Percentiles rank a stretch among this genome's conserved stretches.
Evolutionary conservation across 2,888 invertebrate genomes (phyloP).

Genomic region (Lasioglossum zephyrum): DNA sequence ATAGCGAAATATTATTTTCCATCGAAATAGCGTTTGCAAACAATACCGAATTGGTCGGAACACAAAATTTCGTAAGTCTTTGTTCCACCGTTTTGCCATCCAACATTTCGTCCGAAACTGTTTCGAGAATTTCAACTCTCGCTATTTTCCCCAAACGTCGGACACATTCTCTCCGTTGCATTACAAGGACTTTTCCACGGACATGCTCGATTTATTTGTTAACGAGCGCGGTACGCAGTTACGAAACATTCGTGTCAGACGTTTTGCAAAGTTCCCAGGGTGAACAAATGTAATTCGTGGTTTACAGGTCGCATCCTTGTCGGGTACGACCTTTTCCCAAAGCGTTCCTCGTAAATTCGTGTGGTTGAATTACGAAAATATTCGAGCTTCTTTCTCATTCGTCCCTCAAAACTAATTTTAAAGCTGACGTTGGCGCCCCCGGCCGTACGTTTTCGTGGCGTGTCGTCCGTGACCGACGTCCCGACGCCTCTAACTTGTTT

Average conservation of each 20-base stretch:
- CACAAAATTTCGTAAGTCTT: neutral
- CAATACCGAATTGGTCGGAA: neutral
- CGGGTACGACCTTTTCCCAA: neutral
- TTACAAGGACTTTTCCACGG: neutral
- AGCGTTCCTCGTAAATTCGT: neutral
- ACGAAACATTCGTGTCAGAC: neutral
- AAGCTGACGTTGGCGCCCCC: constrained; percentile 19
- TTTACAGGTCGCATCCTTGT: neutral
- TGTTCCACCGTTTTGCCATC: neutral
- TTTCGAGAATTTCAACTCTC: neutral
- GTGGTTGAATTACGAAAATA: constrained; percentile 26
- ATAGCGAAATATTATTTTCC: neutral
- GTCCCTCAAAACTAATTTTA: constrained; percentile 33
- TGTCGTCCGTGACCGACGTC: constrained; percentile 23
- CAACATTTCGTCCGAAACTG: neutral
- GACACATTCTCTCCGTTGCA: neutral
- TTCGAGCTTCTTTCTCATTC: neutral
- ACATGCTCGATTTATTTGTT: neutral
- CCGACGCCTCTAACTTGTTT: neutral
- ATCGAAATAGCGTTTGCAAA: neutral
- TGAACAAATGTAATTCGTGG: neutral
- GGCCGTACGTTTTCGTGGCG: neutral
- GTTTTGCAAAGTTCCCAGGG: neutral
- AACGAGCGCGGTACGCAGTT: neutral
- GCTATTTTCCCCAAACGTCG: neutral